Evolutionary conservation across 2,888 invertebrate genomes (phyloP), one percentile per base, ranked within the genome.

Genomic region (Imbricaverruca yamaguchii): DNA sequence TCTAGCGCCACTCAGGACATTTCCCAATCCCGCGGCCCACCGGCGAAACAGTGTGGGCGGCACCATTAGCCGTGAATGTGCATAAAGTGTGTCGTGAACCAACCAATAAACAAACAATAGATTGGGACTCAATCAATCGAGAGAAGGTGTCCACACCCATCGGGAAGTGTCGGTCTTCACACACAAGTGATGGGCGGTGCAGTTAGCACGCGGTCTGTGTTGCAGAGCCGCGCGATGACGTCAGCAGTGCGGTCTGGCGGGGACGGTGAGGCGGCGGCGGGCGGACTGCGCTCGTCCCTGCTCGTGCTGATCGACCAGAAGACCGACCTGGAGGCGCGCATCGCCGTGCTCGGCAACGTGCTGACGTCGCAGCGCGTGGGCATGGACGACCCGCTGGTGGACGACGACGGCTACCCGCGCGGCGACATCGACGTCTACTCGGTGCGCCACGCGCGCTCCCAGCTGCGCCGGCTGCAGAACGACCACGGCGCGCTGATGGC

Each of bases 391-490:
- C 88, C 93, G 3, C 87, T 98, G 81, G 92, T 97, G 0, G 98
- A 98, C 87, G 86, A 87, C 0, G 93, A 96, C 85, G 97, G 95
- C 0, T 98, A 90, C 87, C 98, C 98, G 0, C 90, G 96, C 74
- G 91, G 90, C 84, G 94, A 96, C 85, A 93, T 98, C 83, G 97
- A 98, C 87, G 92, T 97, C 0, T 94, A 94, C 87, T 93, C 95
- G 89, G 95, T 97, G 0, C 90, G 97, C 81, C 92, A 93, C 86
- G 94, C 97, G 0, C 90, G 98, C 80, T 94, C 96, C 85, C 90
- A 91, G 85, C 95, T 98, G 94, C 86, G 95, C 97, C 94, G 92
- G 86, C 89, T 96, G 39, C 94, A 93, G 88, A 97, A 96, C 88
- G 97, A 98, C 87, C 92, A 94, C 86, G 94, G 93, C 87, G 90